Conservation (phyloP, 2,113 vertebrate species). For the Rhea pennata region DNA sequence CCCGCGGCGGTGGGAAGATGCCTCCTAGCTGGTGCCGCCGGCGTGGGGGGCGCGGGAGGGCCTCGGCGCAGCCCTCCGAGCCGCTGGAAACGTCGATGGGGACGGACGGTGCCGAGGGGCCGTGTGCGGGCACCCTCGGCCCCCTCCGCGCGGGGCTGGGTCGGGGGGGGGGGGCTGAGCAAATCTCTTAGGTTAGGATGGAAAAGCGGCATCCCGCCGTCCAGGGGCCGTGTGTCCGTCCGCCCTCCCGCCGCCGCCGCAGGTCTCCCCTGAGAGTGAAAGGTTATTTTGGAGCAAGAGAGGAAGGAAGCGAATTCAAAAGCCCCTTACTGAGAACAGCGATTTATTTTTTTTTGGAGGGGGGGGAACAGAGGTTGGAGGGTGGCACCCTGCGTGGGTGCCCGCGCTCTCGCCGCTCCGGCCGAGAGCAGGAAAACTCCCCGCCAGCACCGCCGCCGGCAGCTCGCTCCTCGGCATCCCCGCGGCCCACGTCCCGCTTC, state of each 20-base stretch:
- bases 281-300: background rate
- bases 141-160: fast-evolving
- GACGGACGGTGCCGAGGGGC: background rate
- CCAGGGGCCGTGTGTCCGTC: fast-evolving
- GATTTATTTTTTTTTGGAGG: background rate
- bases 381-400: background rate
- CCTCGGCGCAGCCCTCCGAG: background rate
- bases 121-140: fast-evolving
- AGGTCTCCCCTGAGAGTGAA: background rate
- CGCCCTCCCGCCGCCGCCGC: fast-evolving
- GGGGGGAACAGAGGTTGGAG: conserved; percentile 5
- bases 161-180: background rate
- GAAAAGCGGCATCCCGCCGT: background rate
- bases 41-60: background rate
- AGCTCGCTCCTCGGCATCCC: background rate
- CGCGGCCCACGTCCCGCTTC: background rate
- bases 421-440: background rate
- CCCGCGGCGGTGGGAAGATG: background rate
- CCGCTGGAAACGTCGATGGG: background rate
- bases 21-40: fast-evolving
- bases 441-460: no score
- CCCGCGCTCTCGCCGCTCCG: fast-evolving
- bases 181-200: background rate
- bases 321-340: background rate
- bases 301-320: conserved; percentile 46